Conservation (phyloP, 2,797 vertebrate genomes). For the Knipowitschia caucasica region DNA sequence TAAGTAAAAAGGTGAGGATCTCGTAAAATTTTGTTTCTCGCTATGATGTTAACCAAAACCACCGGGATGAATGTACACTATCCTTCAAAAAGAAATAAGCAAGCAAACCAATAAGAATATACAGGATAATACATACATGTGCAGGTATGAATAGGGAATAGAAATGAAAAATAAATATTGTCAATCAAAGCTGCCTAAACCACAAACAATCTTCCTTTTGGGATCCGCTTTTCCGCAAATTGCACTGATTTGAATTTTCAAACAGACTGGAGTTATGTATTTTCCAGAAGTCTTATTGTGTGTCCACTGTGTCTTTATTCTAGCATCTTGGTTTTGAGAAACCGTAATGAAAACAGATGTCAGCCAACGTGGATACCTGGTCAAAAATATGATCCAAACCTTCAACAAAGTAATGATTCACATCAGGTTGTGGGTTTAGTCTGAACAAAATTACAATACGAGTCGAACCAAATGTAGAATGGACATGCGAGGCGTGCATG, state of each 20-base stretch:
- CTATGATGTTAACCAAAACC: not conserved
- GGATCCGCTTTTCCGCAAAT: too few species aligned
- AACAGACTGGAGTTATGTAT: not conserved
- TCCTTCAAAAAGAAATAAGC: too few species aligned
- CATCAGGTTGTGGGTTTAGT: not conserved
- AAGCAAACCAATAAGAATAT: too few species aligned
- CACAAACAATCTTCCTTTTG: not conserved
- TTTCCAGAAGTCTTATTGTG: not conserved
- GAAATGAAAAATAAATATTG: not conserved
- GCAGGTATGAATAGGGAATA: not conserved
- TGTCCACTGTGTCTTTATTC: not conserved
- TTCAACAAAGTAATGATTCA: not conserved
- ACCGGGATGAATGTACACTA: too few species aligned
- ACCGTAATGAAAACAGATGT: not conserved
- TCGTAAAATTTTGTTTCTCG: not conserved
- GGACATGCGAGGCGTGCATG: not conserved
- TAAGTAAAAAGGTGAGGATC: not conserved
- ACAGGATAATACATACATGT: not conserved
- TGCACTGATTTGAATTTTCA: not conserved
- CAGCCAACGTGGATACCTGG: not conserved
- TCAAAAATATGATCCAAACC: slow-evolving; percentile 5
- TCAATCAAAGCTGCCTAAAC: not conserved
- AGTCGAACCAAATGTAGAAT: slow-evolving; percentile 1
- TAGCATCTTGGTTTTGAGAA: not conserved
- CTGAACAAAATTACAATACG: not conserved